Base-by-base conservation (phyloP, 2,797 vertebrate species). In the Phoeniculus purpureus region DNA sequence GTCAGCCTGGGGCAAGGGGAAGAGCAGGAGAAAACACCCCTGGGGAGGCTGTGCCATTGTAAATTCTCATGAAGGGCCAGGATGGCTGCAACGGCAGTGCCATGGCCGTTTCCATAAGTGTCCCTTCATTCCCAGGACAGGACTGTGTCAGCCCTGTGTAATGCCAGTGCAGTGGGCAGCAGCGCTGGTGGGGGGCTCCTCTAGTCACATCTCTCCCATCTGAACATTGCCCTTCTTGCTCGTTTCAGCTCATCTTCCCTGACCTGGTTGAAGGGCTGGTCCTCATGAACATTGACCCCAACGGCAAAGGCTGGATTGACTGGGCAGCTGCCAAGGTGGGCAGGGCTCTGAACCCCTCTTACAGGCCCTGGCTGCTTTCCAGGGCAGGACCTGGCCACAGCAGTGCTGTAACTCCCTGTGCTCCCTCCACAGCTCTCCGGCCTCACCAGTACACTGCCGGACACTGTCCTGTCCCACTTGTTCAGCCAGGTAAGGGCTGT, bases 221-320 rank as follows among this genome's bases (percentile, higher is more conserved):
- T 93, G 71, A 95, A 29, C 68, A 7, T 76, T 29, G 2, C 15
- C 25, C 4, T 25, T 86, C 50, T 81, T 73, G 15, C 61, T 75
- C 20, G 22, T 9, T 56, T 51, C 96, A 99, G 99, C 98, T 99
- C 78, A 98, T 99, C 96, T 99, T 98, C 96, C 99, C 99, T 0
- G 99, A 99, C 94, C 94, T 99, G 94, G 98, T 99, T 5, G 99
- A 99, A 96, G 99, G 99, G 32, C 96, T 99, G 96, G 99, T 99
- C 90, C 98, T 99, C 92, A 97, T 99, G 94, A 99, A 99, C 97
- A 99, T 99, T 0, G 98, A 99, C 95, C 99, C 99, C 85, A 99
- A 99, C 0, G 98, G 98, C 93, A 99, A 99, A 92, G 99, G 99
- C 92, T 99, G 99, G 99, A 99, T 99, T 8, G 99, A 99, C 96